Evolutionary conservation across 2,113 vertebrate genomes (phyloP).

Genomic region (Rhea pennata): DNA sequence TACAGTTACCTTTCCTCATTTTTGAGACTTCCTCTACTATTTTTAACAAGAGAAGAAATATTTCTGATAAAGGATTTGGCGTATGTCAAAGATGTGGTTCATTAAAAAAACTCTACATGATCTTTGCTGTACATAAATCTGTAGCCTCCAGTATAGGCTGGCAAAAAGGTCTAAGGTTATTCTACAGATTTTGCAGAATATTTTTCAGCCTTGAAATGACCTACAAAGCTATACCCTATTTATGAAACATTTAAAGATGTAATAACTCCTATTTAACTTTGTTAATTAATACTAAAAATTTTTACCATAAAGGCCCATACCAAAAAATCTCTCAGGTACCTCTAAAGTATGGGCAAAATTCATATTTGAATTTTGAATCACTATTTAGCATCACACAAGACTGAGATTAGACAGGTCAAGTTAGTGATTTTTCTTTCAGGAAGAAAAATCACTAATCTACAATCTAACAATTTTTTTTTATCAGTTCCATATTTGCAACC

Average conservation of each 20-base stretch:
- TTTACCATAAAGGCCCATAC: background rate
- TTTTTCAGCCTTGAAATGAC: background rate
- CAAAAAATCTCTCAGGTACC: background rate
- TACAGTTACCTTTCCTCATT: background rate
- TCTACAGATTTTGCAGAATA: background rate
- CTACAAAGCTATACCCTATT: background rate
- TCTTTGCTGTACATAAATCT: background rate
- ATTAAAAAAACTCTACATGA: background rate
- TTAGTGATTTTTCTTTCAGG: background rate
- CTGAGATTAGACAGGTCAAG: background rate
- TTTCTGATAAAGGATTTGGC: background rate
- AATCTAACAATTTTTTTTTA: background rate
- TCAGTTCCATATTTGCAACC: background rate
- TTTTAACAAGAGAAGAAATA: background rate
- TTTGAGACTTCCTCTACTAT: background rate
- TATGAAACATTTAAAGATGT: background rate
- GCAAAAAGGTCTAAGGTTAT: background rate
- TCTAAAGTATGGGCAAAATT: background rate
- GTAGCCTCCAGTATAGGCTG: background rate
- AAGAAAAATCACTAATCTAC: background rate
- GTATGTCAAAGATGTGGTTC: background rate
- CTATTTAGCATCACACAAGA: background rate
- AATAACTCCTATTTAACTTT: background rate
- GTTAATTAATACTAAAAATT: background rate
- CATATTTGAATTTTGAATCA: background rate